phyloP scores from a whole-genome alignment of 2,113 vertebrate genomes.

The Dipodomys ordii region DNA sequence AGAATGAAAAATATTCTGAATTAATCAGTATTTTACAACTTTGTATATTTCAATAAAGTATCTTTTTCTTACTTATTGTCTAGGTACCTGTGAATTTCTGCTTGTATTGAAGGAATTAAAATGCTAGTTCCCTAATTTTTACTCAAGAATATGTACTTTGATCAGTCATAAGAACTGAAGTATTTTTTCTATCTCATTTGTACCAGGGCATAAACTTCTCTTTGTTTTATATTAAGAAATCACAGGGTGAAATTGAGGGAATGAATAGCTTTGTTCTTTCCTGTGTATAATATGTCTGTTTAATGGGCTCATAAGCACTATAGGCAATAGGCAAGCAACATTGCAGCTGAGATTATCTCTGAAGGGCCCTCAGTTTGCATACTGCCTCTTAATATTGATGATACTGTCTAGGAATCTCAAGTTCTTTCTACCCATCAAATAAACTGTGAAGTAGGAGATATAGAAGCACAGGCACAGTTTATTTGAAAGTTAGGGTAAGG shows the following conservation, averaged over 20 bases:
- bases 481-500: too few relatives aligned
- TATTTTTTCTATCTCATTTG: not conserved
- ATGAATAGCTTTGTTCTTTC: not conserved
- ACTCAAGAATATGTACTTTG: not conserved
- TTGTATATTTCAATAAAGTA: not conserved
- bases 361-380: not conserved
- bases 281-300: not conserved
- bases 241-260: not conserved
- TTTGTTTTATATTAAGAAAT: conserved; percentile 15
- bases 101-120: not conserved
- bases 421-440: too few relatives aligned
- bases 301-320: not conserved
- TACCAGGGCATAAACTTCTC: not conserved
- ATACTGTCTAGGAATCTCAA: not conserved
- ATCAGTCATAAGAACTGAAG: not conserved
- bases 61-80: not conserved
- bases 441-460: too few relatives aligned
- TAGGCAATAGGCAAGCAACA: not conserved
- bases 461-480: too few relatives aligned
- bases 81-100: not conserved
- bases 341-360: not conserved
- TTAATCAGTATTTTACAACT: not conserved
- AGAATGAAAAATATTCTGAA: not conserved
- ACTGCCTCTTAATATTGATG: not conserved
- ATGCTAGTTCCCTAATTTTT: not conserved